These are phyloP conservation scores for Latrodectus elegans DNA, from an alignment of 2,888 invertebrate genomes.

Conservation along the genomic window DNA sequence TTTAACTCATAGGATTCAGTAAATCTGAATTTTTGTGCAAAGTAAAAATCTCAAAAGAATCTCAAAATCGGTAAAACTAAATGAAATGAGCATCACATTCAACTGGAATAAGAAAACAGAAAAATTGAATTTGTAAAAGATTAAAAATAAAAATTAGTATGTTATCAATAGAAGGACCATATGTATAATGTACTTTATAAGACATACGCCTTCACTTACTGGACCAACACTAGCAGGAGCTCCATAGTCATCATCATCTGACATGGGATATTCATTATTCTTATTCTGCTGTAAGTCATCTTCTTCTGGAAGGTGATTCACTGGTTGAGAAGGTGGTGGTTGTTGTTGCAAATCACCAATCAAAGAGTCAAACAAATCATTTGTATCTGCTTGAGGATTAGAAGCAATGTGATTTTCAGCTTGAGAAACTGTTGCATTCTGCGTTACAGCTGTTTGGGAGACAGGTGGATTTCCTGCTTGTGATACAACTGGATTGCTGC, in stretches of 20 bases:
- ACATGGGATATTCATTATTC: conserved; percentile 18
- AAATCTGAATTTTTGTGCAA: not conserved
- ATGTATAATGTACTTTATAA: too few species aligned
- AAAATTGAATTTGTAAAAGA: too few species aligned
- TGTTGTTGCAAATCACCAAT: conserved; percentile 21
- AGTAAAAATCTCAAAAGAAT: conserved; percentile 7
- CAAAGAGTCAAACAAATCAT: conserved; percentile 44
- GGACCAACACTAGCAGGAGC: conserved; percentile 79
- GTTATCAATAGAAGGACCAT: too few species aligned
- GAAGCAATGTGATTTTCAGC: conserved; percentile 16
- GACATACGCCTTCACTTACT: conserved; percentile 78
- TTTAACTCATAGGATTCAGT: too few species aligned
- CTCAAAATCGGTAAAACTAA: not conserved
- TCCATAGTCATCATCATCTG: conserved; percentile 68
- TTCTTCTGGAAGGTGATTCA: not conserved
- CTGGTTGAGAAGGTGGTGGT: not conserved
- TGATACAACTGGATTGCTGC: not conserved
- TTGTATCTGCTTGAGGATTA: conserved; percentile 18
- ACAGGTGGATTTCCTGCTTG: not conserved
- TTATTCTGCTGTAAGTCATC: not conserved
- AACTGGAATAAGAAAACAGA: too few species aligned
- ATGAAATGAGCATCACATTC: too few species aligned
- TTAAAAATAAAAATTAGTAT: too few species aligned
- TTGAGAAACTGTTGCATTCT: not conserved
- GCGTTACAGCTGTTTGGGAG: not conserved